These are phyloP conservation scores for Anguilla megastoma DNA, from an alignment of 2,797 vertebrate genomes.

Conservation along the genomic window DNA sequence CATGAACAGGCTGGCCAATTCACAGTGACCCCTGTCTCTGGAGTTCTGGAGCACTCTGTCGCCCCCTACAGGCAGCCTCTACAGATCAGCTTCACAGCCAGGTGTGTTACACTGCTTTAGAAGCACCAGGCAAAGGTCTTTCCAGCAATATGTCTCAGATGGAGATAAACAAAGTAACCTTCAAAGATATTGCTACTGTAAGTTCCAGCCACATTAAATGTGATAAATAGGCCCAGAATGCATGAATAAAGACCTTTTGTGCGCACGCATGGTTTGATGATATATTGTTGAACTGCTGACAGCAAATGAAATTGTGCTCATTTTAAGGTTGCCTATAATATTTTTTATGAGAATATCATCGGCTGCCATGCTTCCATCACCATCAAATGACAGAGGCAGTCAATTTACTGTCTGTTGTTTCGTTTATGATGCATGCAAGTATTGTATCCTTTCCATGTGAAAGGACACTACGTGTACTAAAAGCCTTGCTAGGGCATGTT, in stretches of 20 bases:
- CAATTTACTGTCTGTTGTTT: background rate
- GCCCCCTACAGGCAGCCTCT: constrained; percentile 63
- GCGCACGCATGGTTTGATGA: background rate
- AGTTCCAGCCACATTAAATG: background rate
- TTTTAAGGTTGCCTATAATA: background rate
- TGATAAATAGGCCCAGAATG: background rate
- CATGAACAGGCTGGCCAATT: constrained; percentile 63
- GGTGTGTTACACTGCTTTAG: constrained; percentile 63
- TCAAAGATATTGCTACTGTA: background rate
- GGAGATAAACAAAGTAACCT: constrained; percentile 1
- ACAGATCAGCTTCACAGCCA: constrained; percentile 83
- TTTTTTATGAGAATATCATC: background rate
- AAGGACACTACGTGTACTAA: too few species aligned
- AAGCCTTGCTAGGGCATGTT: background rate
- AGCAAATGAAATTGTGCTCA: background rate
- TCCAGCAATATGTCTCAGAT: background rate
- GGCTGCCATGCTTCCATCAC: background rate
- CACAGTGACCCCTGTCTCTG: constrained; percentile 71
- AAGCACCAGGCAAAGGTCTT: background rate
- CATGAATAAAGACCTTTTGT: background rate
- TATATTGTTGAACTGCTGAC: background rate
- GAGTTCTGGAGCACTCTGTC: constrained; percentile 66
- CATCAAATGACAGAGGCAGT: background rate
- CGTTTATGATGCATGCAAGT: background rate
- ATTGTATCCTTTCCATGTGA: background rate